Percentiles rank a stretch among this genome's conserved stretches.
Conservation (phyloP, 2,113 vertebrate species). For the Scolopax mira region DNA sequence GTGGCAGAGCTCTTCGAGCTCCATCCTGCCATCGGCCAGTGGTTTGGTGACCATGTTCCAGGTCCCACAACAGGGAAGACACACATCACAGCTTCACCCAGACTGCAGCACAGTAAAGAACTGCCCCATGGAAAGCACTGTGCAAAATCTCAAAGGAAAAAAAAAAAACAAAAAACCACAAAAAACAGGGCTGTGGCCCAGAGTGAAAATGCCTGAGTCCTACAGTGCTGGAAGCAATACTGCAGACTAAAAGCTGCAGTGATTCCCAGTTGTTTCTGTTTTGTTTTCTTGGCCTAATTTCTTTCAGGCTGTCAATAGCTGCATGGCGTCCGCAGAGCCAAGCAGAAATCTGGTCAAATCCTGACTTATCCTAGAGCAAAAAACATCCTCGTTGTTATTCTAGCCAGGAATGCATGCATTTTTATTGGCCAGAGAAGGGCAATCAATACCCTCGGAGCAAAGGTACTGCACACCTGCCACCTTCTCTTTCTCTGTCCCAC, state of each 20-base stretch:
- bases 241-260: background rate
- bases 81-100: background rate
- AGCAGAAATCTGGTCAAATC: background rate
- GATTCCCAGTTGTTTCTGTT: background rate
- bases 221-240: background rate
- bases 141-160: background rate
- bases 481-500: background rate
- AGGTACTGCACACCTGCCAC: background rate
- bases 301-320: slow-evolving; percentile 15
- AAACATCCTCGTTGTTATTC: background rate
- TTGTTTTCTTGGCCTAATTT: slow-evolving; percentile 23
- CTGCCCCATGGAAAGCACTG: background rate
- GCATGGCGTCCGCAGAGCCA: background rate
- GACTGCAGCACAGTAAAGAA: background rate
- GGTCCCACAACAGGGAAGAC: rapidly evolving
- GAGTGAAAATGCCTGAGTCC: background rate
- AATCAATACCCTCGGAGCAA: background rate
- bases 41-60: background rate
- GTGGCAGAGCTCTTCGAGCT: background rate
- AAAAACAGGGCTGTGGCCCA: background rate
- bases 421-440: background rate
- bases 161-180: background rate
- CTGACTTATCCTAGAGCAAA: background rate
- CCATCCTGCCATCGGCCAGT: background rate
- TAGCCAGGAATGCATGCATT: background rate